Evolutionary conservation across 2,888 invertebrate genomes (phyloP), one percentile per base, ranked within the genome.

Genomic region (Alentia gelatinosa): DNA sequence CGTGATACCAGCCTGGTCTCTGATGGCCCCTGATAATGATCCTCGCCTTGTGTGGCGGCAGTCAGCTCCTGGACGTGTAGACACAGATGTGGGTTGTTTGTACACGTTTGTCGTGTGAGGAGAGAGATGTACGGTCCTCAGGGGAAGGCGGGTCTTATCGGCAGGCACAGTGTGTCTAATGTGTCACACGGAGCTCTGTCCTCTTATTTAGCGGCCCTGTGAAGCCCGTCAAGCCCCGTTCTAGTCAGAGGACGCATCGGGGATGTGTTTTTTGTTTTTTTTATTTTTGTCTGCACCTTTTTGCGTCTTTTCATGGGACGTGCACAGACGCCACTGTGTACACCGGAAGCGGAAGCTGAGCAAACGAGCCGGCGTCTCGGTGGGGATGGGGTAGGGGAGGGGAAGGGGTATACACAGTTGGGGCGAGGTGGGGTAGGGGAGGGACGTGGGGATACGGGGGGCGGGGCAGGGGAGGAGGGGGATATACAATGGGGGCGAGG

Each of bases 291-390:
- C 26, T 63, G 15, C 68, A 12, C 68, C 26, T 68, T 68, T 68
- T 68, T 68, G 68, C 68, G 68, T 26, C 68, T 19, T 4, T 68
- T 30, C 19, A 30, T 68, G 68, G 33, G 12, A 30, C 33, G 26
- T 30, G 68, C 33, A 26, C 68, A 68, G 30, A 26, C 74, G 30
- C 30, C 74, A 26, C 33, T 74, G 74, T 37, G 79, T 79, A 15
- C 79, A 79, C 37, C 79, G 39, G 79, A 79, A 37, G 79, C n/a
- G 39, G 79, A 39, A 35, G 79, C 79, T 79, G 79, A 79, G n/a
- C 79, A 79, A 37, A 79, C 79, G 39, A 68, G 33, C 26, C 30
- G 12, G 68, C 33, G 68, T 68, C 68, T 68, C 30, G 30, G n/a
- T 30, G 68, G 33, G 26, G 26, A 19, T 19, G n/a, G 4, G 5